Conservation (phyloP, 2,797 vertebrate species). For the Gallinago stenura region DNA sequence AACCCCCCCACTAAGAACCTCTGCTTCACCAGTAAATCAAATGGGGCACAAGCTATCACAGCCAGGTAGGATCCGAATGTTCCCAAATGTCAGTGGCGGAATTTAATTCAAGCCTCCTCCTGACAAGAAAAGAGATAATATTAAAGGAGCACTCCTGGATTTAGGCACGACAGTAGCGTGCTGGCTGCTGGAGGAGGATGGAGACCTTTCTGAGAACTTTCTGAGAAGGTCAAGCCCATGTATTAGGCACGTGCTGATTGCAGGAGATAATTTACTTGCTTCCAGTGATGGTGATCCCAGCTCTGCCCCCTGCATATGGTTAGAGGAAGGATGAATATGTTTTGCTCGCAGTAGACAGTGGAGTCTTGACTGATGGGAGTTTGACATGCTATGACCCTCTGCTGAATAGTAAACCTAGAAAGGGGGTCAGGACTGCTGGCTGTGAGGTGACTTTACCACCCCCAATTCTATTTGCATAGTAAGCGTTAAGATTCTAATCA, state of each 20-base stretch:
- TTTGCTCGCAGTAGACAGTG: background rate
- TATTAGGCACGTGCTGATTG: fast-evolving
- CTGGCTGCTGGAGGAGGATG: background rate
- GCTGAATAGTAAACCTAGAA: background rate
- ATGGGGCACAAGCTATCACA: background rate
- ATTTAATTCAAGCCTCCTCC: background rate
- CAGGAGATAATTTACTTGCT: background rate
- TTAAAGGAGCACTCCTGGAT: background rate
- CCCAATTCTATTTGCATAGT: background rate
- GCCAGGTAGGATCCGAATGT: background rate
- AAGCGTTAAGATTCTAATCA: background rate
- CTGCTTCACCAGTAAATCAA: background rate
- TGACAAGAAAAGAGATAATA: background rate
- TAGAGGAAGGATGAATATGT: background rate
- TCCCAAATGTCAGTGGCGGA: background rate
- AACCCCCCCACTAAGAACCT: background rate
- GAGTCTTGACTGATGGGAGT: background rate
- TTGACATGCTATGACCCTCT: background rate
- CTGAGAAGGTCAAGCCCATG: background rate
- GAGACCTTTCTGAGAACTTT: background rate
- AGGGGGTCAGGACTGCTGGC: background rate
- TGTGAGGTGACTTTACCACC: background rate
- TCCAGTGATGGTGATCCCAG: background rate
- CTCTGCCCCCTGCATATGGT: background rate
- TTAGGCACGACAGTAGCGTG: fast-evolving